Base-by-base conservation (phyloP, 2,113 vertebrate genomes). In the Aegotheles bennettii region DNA sequence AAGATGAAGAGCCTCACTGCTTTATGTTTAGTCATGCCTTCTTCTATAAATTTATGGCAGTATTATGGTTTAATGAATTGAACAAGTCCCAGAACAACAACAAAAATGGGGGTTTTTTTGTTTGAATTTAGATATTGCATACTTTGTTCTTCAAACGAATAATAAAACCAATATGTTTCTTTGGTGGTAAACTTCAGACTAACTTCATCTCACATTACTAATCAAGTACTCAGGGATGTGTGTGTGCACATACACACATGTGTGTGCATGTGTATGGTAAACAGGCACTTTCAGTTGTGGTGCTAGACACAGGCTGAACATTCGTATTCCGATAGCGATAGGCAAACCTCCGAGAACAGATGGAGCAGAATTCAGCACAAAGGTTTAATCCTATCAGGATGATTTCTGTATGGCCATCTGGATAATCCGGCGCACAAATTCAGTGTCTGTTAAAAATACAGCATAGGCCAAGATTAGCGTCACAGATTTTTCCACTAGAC, bases 351-450 rank as follows among this genome's bases (percentile, higher is more conserved):
- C 74, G 93, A 74, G 98, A 98, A 98, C 99, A 99, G 99, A 99
- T 99, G 99, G 99, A 98, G 97, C 96, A 45, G 98, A 98, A 98
- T 98, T 98, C 98, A 98, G 98, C 98, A 98, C 98, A 98, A 98
- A 99, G 98, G 98, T 98, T 99, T 99, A 99, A 99, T 99, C 99
- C 98, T 99, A 99, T 99, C 99, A 99, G 98, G 98, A 98, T 98
- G 98, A 99, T 99, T 99, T 98, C 98, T 98, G 98, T 98, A 98
- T 98, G 98, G 98, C 99, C 99, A 99, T 99, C 99, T 99, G 99
- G 98, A 98, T 99, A 99, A 99, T 98, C 98, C 98, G 40, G 96
- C 77, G 87, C 98, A 98, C 98, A 97, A 98, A 98, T 98, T 99
- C 98, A 98, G 98, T 93, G 98, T 98, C 98, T 98, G 99, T 98